Evolutionary conservation across 2,797 vertebrate genomes (phyloP).

Genomic region (Tenualosa ilisha): DNA sequence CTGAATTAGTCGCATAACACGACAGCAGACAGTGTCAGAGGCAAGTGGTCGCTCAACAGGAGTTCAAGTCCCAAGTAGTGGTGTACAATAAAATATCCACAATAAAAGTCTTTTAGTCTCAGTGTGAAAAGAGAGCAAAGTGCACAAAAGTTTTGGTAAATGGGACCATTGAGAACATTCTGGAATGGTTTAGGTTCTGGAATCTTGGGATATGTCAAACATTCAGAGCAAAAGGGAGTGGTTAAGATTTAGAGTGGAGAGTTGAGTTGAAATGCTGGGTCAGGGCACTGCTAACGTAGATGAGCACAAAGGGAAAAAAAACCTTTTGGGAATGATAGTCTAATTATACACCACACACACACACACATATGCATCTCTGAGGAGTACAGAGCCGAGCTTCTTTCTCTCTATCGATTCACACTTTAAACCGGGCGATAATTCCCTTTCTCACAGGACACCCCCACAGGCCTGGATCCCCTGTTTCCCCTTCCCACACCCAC

Average conservation of each 20-base stretch:
- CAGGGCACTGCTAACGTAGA: not conserved
- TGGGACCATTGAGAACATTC: not conserved
- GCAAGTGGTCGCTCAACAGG: too few relatives aligned
- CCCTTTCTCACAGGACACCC: not conserved
- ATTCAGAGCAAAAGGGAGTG: slow-evolving; percentile 2
- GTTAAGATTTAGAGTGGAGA: not conserved
- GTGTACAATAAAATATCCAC: not conserved
- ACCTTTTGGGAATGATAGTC: not conserved
- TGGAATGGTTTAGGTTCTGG: not conserved
- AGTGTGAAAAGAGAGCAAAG: not conserved
- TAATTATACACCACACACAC: not conserved
- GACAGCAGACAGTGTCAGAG: too few relatives aligned
- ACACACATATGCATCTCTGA: not conserved
- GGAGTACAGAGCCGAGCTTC: not conserved
- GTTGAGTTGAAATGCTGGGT: not conserved
- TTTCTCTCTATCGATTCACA: not conserved
- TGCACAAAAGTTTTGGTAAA: not conserved
- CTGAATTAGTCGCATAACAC: not conserved
- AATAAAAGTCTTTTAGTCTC: not conserved
- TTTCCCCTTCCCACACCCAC: not conserved
- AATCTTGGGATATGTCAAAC: not conserved
- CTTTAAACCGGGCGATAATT: not conserved
- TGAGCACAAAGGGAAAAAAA: not conserved
- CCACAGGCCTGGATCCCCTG: too few relatives aligned
- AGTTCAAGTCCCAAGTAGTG: not conserved